Conservation (phyloP, 1,140 invertebrate genomes). For the Dendroctonus ponderosae region DNA sequence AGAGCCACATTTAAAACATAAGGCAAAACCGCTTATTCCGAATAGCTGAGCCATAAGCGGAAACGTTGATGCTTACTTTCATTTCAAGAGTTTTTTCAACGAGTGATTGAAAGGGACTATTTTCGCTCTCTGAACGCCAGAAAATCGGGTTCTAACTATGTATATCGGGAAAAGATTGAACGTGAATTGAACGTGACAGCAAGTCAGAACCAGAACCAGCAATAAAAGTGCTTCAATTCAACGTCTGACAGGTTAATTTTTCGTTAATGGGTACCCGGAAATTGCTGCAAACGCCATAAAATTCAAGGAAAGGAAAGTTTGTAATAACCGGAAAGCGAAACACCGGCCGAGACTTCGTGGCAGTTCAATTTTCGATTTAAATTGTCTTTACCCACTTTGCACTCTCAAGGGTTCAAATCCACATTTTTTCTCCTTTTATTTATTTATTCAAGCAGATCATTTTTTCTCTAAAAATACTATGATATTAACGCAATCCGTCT, state of each 20-base stretch:
- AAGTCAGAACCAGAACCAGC: conserved; percentile 1
- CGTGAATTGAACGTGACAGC: background rate
- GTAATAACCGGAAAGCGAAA: conserved; percentile 20
- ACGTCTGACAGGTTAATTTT: conserved; percentile 9
- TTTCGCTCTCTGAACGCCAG: background rate
- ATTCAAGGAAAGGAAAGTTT: conserved; percentile 20
- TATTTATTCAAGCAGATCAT: background rate
- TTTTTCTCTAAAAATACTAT: too few relatives aligned
- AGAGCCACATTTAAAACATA: too few relatives aligned
- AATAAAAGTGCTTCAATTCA: background rate
- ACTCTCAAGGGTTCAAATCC: background rate
- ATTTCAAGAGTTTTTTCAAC: too few relatives aligned
- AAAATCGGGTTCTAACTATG: background rate
- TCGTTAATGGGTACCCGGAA: conserved; percentile 14
- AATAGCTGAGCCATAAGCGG: too few relatives aligned
- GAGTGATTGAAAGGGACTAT: background rate
- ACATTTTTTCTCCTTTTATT: conserved; percentile 4
- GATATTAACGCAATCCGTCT: too few relatives aligned
- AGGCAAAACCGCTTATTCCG: too few relatives aligned
- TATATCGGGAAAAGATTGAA: background rate
- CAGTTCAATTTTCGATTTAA: conserved; percentile 22
- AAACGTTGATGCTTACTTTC: too few relatives aligned
- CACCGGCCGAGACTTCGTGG: conserved; percentile 14
- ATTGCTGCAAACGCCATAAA: conserved; percentile 19
- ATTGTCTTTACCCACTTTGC: conserved; percentile 14